Percentiles rank a stretch among this genome's conserved stretches.
Evolutionary conservation across 1,140 invertebrate genomes (phyloP).

Genomic region (Scaptomyza pallida): DNA sequence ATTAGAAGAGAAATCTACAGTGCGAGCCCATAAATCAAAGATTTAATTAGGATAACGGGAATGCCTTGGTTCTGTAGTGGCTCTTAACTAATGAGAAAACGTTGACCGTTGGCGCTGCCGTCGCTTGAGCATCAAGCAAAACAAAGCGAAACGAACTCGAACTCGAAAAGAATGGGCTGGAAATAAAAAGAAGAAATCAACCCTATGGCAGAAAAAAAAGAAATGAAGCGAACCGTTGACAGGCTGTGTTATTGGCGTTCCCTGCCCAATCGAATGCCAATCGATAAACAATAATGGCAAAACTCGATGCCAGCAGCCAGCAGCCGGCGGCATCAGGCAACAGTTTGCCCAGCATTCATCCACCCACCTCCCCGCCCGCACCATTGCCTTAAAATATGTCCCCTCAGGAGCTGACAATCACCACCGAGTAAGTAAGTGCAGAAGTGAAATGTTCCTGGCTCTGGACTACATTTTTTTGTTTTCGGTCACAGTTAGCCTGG

Average conservation of each 20-base stretch:
- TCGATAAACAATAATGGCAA: slow-evolving; percentile 74
- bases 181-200: neutral
- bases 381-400: neutral
- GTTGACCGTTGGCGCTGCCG: no score
- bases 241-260: slow-evolving; percentile 52
- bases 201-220: slow-evolving; percentile 19
- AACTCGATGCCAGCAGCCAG: neutral
- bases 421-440: slow-evolving; percentile 1
- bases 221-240: slow-evolving; percentile 43
- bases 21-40: neutral
- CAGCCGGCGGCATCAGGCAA: slow-evolving; percentile 23
- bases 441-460: neutral
- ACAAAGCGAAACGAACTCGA: neutral
- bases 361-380: neutral
- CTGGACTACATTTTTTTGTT: neutral
- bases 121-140: no score
- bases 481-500: neutral
- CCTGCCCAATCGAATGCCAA: slow-evolving; percentile 68
- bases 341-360: slow-evolving; percentile 29
- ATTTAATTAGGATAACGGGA: neutral
- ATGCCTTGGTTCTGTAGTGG: neutral
- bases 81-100: neutral
- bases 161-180: neutral
- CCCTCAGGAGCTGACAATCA: slow-evolving; percentile 2
- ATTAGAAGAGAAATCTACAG: no score